Conservation (phyloP, 1,140 invertebrate genomes). For the Lineus longissimus region DNA sequence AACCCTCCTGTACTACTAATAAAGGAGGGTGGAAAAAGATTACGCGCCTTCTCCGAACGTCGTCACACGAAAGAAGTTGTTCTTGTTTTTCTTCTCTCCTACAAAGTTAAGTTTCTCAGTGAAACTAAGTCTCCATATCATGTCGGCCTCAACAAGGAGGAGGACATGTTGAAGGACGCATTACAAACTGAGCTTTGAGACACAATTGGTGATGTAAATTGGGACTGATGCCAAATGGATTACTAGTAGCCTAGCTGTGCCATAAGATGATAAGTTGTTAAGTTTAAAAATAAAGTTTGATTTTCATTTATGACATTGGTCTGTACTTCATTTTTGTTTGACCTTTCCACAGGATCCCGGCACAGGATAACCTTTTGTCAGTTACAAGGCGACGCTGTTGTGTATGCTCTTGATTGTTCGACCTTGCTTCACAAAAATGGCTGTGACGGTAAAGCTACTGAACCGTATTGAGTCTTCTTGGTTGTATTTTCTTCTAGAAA, state of each 20-base stretch:
- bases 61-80: no score
- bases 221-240: neutral
- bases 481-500: neutral
- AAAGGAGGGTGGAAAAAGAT: no score
- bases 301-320: neutral
- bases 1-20: no score
- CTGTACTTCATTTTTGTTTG: neutral
- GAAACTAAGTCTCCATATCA: no score
- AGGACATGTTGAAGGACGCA: neutral
- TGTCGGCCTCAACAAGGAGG: no score
- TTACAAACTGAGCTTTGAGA: no score
- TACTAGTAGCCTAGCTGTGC: neutral
- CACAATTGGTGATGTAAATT: no score
- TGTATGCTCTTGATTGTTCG: neutral
- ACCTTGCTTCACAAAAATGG: neutral
- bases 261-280: neutral
- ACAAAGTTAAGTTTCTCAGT: no score
- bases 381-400: neutral
- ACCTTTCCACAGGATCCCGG: neutral
- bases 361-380: neutral
- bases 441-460: neutral
- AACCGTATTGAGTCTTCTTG: neutral
- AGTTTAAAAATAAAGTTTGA: neutral
- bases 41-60: no score
- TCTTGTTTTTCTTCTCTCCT: no score